These are phyloP conservation scores for Harpalus rubripes DNA, from an alignment of 2,888 invertebrate species.

Conservation along the genomic window DNA sequence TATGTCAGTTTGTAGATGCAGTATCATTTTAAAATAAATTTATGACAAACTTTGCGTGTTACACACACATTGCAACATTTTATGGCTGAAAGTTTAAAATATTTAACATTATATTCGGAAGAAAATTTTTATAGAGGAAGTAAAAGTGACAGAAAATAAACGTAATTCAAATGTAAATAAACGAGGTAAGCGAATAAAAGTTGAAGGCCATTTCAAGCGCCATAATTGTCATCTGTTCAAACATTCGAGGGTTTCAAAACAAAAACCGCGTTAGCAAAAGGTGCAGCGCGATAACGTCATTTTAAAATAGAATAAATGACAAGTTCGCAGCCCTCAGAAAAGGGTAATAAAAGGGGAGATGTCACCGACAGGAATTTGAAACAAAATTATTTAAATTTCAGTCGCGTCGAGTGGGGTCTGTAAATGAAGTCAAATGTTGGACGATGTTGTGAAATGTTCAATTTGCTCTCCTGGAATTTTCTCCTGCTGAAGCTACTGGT, in stretches of 20 bases:
- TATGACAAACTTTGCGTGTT: not conserved
- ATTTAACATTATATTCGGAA: not conserved
- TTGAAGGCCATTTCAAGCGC: constrained; percentile 31
- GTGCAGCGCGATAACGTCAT: constrained; percentile 52
- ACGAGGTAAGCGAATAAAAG: constrained; percentile 12
- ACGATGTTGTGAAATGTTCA: constrained; percentile 43
- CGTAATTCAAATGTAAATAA: constrained; percentile 34
- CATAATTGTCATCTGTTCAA: constrained; percentile 49
- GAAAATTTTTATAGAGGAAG: constrained; percentile 22
- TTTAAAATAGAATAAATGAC: constrained; percentile 61
- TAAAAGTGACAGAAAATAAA: not conserved
- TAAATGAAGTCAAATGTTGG: constrained; percentile 37
- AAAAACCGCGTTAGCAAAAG: constrained; percentile 29
- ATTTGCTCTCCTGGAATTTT: constrained; percentile 25
- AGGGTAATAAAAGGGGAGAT: constrained; percentile 62
- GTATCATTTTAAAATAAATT: not conserved
- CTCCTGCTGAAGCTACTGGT: constrained; percentile 20
- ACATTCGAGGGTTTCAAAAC: constrained; percentile 28
- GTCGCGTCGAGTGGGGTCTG: constrained; percentile 25
- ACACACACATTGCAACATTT: not conserved
- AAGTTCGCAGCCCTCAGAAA: constrained; percentile 56
- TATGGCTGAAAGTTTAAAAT: not conserved
- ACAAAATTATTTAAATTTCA: constrained; percentile 63
- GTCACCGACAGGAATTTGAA: constrained; percentile 57
- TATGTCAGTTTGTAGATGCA: not conserved